Evolutionary conservation across 2,113 vertebrate genomes (phyloP).

Genomic region (Aix galericulata): DNA sequence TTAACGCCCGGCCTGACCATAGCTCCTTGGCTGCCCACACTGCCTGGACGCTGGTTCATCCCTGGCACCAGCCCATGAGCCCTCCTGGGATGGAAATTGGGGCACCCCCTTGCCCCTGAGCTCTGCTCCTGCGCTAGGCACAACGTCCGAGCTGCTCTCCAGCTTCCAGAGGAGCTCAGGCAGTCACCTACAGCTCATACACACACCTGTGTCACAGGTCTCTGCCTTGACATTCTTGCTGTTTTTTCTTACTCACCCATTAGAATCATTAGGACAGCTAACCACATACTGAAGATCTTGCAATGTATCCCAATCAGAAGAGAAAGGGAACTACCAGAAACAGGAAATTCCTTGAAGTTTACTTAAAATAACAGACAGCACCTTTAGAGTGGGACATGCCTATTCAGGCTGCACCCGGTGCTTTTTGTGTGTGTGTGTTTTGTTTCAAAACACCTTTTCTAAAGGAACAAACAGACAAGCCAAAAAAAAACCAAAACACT

Average conservation of each 20-base stretch:
- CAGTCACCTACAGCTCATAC: not conserved
- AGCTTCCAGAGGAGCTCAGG: not conserved
- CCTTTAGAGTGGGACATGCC: not conserved
- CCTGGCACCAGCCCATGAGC: accelerated
- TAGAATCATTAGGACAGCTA: not conserved
- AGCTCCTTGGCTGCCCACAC: not conserved
- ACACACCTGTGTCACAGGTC: not conserved
- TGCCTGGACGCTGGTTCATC: not conserved
- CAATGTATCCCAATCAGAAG: not conserved
- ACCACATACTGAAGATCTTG: not conserved
- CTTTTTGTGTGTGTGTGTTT: not conserved
- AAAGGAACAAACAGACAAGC: not conserved
- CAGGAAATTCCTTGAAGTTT: not conserved
- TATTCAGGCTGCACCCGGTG: not conserved
- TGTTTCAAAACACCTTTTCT: not conserved
- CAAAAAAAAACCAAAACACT: not conserved
- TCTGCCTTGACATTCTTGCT: not conserved
- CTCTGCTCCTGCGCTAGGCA: not conserved
- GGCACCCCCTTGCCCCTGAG: not conserved
- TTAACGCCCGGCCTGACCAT: not conserved
- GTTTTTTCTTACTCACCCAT: not conserved
- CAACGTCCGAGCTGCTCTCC: not conserved
- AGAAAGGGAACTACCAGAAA: not conserved
- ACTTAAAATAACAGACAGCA: not conserved
- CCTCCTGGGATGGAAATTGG: not conserved